These are phyloP conservation scores for Meles meles DNA, from an alignment of 2,113 vertebrate species.

Conservation along the genomic window DNA sequence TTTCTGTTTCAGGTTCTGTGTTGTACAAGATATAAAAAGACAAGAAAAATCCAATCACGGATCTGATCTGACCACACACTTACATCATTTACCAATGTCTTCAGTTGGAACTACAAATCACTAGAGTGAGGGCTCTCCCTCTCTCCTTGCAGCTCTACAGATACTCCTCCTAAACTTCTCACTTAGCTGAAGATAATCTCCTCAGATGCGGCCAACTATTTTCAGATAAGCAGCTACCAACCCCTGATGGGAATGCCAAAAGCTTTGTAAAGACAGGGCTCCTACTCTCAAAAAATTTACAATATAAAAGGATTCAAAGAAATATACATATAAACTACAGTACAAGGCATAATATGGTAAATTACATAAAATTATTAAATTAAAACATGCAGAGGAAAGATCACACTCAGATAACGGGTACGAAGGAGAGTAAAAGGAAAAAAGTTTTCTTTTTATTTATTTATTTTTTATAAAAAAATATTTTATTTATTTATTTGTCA, in stretches of 20 bases:
- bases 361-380: background rate
- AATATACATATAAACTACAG: background rate
- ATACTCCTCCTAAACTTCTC: background rate
- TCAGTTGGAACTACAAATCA: background rate
- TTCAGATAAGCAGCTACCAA: background rate
- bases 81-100: background rate
- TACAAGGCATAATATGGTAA: background rate
- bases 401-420: background rate
- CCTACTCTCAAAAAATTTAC: background rate
- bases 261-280: background rate
- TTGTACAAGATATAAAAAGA: background rate
- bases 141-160: background rate
- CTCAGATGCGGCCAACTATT: background rate
- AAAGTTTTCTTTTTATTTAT: conserved; percentile 8
- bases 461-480: too few species aligned
- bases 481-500: too few species aligned
- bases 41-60: conserved; percentile 4
- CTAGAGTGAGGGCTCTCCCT: background rate
- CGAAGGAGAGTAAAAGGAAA: background rate
- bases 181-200: background rate
- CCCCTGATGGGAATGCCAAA: background rate
- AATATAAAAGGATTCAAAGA: background rate
- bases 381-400: background rate
- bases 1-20: background rate
- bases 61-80: background rate